Conservation (phyloP, 2,888 invertebrate species). For the Actias luna region DNA sequence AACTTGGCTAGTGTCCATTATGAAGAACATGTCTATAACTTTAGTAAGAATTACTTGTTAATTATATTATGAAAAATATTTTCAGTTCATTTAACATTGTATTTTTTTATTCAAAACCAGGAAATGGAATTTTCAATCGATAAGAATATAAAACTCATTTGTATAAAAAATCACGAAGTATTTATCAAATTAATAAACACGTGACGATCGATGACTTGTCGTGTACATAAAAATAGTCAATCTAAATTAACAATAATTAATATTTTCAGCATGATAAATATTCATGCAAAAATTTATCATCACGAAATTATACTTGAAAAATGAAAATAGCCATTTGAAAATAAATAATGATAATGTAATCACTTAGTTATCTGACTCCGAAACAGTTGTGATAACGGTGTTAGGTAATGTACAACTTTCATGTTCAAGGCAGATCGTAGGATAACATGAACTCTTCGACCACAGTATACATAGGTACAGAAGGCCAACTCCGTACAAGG, state of each 20-base stretch:
- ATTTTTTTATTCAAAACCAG: no score
- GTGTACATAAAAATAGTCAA: not conserved
- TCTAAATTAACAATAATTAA: not conserved
- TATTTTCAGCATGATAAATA: not conserved
- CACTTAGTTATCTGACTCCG: not conserved
- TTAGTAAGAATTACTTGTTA: no score
- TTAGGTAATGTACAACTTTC: not conserved
- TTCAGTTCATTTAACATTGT: no score
- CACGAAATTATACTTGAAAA: not conserved
- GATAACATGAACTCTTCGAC: not conserved
- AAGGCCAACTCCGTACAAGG: no score
- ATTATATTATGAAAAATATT: no score
- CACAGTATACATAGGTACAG: no score
- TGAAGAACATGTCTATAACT: no score
- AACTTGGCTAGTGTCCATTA: no score
- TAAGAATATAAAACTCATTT: no score
- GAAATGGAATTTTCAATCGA: no score
- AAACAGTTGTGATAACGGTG: not conserved
- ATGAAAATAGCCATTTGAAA: not conserved
- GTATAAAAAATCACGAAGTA: no score
- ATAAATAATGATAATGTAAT: not conserved
- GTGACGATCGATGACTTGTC: not conserved
- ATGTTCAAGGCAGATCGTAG: not conserved
- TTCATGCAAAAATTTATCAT: not conserved
- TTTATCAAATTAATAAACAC: not conserved